phyloP scores from a whole-genome alignment of 2,113 vertebrate species.

The Dromiciops gliroides region DNA sequence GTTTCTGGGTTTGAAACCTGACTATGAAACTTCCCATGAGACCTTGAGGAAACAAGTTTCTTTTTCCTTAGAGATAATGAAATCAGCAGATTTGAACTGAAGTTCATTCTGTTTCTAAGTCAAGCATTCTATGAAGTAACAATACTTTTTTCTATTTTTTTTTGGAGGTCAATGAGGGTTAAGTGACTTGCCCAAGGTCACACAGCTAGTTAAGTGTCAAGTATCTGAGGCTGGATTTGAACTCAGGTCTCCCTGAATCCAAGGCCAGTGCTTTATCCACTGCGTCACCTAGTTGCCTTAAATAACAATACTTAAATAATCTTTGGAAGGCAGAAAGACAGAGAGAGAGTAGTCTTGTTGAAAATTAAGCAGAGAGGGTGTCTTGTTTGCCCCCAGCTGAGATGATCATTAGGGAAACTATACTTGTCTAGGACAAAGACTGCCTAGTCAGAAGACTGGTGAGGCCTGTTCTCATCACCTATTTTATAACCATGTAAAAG shows the following conservation, averaged over 20 bases:
- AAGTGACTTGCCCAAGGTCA: no score
- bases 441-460: not conserved
- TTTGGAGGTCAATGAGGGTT: no score
- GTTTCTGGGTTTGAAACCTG: not conserved
- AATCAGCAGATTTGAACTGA: not conserved
- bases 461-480: not conserved
- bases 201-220: no score
- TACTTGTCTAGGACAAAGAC: not conserved
- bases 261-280: no score
- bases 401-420: not conserved
- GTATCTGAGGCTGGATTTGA: no score
- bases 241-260: no score
- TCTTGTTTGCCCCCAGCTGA: not conserved
- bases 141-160: no score
- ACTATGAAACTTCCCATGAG: no score
- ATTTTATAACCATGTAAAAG: not conserved
- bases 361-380: no score
- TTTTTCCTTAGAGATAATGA: not conserved
- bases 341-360: no score
- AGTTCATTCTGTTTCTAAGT: not conserved
- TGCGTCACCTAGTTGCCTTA: no score
- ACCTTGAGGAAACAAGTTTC: not conserved
- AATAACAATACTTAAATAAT: not conserved
- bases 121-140: not conserved
- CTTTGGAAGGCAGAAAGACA: no score